These are phyloP conservation scores for Sylvicapra grimmia DNA, from an alignment of 2,113 vertebrate genomes.

Conservation along the genomic window DNA sequence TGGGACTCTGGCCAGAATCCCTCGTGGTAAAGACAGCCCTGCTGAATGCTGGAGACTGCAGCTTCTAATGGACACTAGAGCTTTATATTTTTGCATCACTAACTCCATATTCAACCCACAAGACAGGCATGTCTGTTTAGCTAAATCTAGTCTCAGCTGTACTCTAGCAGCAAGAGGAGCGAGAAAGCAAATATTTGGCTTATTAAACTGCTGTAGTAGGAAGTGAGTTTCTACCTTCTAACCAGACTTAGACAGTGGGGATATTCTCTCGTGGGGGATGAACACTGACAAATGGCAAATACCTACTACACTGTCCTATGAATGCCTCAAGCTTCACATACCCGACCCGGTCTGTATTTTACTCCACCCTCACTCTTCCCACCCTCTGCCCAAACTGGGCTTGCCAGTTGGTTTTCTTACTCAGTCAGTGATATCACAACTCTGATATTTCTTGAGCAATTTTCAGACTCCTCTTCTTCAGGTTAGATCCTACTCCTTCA, in stretches of 20 bases:
- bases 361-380: neutral
- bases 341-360: neutral
- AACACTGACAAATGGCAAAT: conserved; percentile 23
- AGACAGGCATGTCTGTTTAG: neutral
- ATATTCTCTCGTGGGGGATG: neutral
- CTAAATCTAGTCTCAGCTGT: neutral
- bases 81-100: neutral
- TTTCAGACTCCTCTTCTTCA: neutral
- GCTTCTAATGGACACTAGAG: neutral
- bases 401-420: conserved; percentile 12
- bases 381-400: neutral
- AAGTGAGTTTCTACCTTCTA: neutral
- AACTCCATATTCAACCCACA: neutral
- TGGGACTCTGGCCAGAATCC: neutral
- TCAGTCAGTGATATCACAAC: neutral
- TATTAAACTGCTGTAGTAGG: neutral
- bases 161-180: neutral
- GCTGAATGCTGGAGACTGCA: neutral
- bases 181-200: neutral
- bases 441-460: neutral
- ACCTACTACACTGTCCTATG: neutral
- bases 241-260: neutral
- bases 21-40: neutral
- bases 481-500: neutral
- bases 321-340: neutral